Percentiles rank a stretch among this genome's conserved stretches.
Evolutionary conservation across 2,113 vertebrate genomes (phyloP).

Genomic region (rabbit (Oryctolagus cuniculus)): DNA sequence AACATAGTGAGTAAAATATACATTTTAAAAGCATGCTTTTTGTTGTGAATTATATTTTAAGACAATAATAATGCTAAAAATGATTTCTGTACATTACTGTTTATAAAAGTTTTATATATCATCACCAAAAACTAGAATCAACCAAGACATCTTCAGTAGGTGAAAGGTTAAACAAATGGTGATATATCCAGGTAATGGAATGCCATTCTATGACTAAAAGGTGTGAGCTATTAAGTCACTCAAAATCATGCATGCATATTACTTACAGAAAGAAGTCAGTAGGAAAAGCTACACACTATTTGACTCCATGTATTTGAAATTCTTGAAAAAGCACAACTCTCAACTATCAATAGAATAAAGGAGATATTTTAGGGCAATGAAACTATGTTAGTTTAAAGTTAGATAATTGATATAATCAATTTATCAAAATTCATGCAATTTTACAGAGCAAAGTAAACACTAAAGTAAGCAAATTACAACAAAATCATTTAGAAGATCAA

Average conservation of each 20-base stretch:
- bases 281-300: not conserved
- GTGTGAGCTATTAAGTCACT: not conserved
- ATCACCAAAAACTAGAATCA: not conserved
- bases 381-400: not conserved
- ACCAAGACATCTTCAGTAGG: not conserved
- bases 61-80: conserved; percentile 22
- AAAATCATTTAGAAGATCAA: not conserved
- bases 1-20: not conserved
- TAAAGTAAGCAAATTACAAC: conserved; percentile 22
- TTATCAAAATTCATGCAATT: conserved; percentile 11
- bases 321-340: not conserved
- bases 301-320: not conserved
- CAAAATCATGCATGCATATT: not conserved
- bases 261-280: not conserved
- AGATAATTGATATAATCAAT: not conserved
- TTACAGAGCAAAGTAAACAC: not conserved
- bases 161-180: not conserved
- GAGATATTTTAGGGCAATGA: not conserved
- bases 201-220: not conserved
- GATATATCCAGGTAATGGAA: not conserved
- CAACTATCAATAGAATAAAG: not conserved
- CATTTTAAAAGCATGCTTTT: not conserved
- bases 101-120: not conserved
- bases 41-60: not conserved
- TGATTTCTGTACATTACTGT: not conserved